Base-by-base conservation (phyloP, 2,113 vertebrate species). In the Oxyura jamaicensis region DNA sequence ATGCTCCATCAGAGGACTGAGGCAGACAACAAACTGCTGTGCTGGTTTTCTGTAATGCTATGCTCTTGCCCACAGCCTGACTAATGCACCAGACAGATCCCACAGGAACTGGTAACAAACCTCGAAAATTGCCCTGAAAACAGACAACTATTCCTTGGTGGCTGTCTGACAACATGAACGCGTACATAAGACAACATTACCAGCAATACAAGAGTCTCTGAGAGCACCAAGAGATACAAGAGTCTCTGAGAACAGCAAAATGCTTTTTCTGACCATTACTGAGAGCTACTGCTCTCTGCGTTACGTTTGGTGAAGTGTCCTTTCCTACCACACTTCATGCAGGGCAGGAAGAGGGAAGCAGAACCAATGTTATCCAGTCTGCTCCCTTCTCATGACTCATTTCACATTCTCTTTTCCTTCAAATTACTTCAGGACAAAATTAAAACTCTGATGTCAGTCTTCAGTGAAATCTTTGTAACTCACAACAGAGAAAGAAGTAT, bases 21-120 rank as follows among this genome's bases (percentile, higher is more conserved):
- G 48, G 62, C 48, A 73, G 31, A 44, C 66, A 84, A 36, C 35
- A 86, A 86, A 50, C 13, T 0, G 0, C n/a, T 23, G 39, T 1
- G 2, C 21, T 72, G 60, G 25, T 36, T 67, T 56, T 79, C 63
- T 4, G 0, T n/a, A 60, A 63, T 0, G 0, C 20, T 56, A 4
- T 21, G 67, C 22, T 35, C 23, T 46, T 83, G 31, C 53, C 39
- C 39, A 46, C 56, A 79, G 48, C 19, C 36, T 68, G 44, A 63
- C 55, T 75, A 48, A 79, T 60, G 35, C n/a, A 55, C 48, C 22
- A 75, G 82, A 48, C 36, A 82, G 62, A 65, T 93, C 62, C n/a
- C 17, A 46, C 21, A 69, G 39, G 19, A 76, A 48, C 46, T 48
- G 7, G 25, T 48, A 85, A 68, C 44, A 48, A 83, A 41, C 48